phyloP scores from a whole-genome alignment of 2,113 vertebrate genomes.

The Balaeniceps rex region DNA sequence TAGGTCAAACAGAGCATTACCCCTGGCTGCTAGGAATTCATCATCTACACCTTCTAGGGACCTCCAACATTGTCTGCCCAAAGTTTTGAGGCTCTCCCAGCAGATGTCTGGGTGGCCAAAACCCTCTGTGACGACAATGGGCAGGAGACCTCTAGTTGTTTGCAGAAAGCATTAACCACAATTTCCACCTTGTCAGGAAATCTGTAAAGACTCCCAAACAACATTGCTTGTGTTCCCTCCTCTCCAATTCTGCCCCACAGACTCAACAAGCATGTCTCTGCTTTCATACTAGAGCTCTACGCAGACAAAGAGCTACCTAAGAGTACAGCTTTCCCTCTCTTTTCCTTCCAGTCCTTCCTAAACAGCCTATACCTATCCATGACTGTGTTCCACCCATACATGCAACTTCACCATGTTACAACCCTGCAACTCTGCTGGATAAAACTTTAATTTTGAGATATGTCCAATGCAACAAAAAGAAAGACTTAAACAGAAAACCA shows the following conservation, averaged over 20 bases:
- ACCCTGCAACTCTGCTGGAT: not conserved
- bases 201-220: not conserved
- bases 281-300: not conserved
- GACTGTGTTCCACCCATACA: not conserved
- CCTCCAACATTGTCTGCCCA: not conserved
- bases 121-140: not conserved
- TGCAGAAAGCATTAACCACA: not conserved
- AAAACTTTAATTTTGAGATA: not conserved
- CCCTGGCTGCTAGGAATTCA: not conserved
- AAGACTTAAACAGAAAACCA: not conserved
- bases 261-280: not conserved
- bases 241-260: not conserved
- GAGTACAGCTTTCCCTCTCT: not conserved
- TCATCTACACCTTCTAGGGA: not conserved
- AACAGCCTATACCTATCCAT: not conserved
- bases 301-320: not conserved
- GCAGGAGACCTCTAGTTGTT: not conserved
- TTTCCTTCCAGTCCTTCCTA: not conserved
- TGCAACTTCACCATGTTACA: not conserved
- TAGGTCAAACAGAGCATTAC: not conserved
- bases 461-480: not conserved
- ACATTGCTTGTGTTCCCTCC: not conserved
- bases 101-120: not conserved
- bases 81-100: not conserved
- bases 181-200: not conserved